Evolutionary conservation across 1,140 invertebrate species (phyloP).

Genomic region (Drosophila ficusphila): DNA sequence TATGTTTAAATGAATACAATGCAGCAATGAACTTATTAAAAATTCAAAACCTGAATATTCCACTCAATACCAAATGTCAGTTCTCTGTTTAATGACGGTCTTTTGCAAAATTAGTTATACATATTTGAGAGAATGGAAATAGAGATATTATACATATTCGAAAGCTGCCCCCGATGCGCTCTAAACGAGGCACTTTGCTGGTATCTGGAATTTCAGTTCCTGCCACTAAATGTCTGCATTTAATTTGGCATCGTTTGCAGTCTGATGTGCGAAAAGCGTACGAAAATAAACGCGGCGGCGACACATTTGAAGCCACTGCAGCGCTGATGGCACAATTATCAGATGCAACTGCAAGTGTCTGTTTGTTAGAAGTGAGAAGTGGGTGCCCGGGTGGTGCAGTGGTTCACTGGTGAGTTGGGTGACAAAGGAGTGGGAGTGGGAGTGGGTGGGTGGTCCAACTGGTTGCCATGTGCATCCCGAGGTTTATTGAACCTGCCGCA

Average conservation of each 20-base stretch:
- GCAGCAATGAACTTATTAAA: too few species aligned
- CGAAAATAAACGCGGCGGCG: constrained; percentile 57
- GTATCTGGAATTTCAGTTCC: constrained; percentile 11
- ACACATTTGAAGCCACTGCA: constrained; percentile 42
- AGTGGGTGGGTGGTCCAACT: background rate
- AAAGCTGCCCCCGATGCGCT: background rate
- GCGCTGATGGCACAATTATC: constrained; percentile 69
- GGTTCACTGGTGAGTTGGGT: too few species aligned
- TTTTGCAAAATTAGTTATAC: too few species aligned
- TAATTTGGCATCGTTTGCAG: constrained; percentile 43
- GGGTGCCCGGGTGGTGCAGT: constrained; percentile 12
- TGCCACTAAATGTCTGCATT: constrained; percentile 22
- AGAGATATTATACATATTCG: background rate
- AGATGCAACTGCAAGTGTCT: constrained; percentile 52
- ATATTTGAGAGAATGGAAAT: background rate
- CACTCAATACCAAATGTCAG: too few species aligned
- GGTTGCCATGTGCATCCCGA: constrained; percentile 17
- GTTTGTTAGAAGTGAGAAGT: too few species aligned
- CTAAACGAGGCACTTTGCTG: background rate
- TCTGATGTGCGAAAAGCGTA: constrained; percentile 32
- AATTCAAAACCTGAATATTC: too few species aligned
- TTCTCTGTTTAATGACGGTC: too few species aligned
- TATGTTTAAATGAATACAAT: too few species aligned
- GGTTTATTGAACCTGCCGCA: constrained; percentile 65
- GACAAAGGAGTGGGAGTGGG: background rate